These are phyloP conservation scores for Agrochola lota DNA, from an alignment of 2,888 invertebrate species.

Conservation along the genomic window DNA sequence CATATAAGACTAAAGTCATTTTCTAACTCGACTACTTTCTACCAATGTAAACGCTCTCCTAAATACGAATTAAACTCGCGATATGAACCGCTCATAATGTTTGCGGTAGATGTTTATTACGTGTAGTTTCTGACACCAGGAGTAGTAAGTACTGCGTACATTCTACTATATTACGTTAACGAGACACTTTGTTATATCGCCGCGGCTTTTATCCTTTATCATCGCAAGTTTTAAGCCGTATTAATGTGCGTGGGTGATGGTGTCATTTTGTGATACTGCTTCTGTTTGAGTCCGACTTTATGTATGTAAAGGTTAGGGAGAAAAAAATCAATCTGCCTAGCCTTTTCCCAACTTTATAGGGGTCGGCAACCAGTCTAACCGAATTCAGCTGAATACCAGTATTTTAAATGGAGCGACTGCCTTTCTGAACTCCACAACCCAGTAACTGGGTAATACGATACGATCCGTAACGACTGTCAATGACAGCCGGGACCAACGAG, in stretches of 20 bases:
- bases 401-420: too few species aligned
- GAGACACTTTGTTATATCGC: conserved; percentile 53
- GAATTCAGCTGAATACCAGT: too few species aligned
- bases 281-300: conserved; percentile 8
- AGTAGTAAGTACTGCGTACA: conserved; percentile 38
- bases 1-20: not conserved
- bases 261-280: conserved; percentile 33
- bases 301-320: not conserved
- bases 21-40: conserved; percentile 16
- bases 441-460: too few species aligned
- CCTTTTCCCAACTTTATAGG: too few species aligned
- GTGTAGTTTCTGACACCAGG: conserved; percentile 53
- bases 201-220: conserved; percentile 48
- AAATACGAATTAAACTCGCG: conserved; percentile 47
- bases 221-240: conserved; percentile 47
- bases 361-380: too few species aligned
- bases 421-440: too few species aligned
- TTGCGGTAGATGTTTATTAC: conserved; percentile 58
- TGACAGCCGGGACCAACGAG: too few species aligned
- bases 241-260: conserved; percentile 28
- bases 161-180: conserved; percentile 47
- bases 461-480: too few species aligned
- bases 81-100: conserved; percentile 52
- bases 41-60: conserved; percentile 27
- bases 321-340: not conserved